Evolutionary conservation across 2,888 invertebrate genomes (phyloP).

Genomic region (Drymonia ruficornis): DNA sequence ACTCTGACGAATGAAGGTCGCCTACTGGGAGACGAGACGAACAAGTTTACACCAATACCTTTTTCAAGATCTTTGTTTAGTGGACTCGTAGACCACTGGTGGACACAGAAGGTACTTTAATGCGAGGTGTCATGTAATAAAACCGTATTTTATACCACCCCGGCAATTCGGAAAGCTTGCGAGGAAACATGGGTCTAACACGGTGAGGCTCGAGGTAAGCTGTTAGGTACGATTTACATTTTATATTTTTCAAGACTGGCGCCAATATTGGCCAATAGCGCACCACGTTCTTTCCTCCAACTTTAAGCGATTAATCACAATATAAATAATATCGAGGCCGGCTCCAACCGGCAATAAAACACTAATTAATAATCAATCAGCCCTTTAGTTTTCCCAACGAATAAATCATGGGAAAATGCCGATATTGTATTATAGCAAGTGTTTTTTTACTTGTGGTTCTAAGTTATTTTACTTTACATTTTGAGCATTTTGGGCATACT

Average conservation of each 20-base stretch:
- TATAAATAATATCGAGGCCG: conserved; percentile 54
- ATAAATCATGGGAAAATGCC: conserved; percentile 52
- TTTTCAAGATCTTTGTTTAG: too few relatives aligned
- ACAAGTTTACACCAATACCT: too few relatives aligned
- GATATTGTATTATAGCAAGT: conserved; percentile 18
- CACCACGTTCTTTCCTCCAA: conserved; percentile 15
- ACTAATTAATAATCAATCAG: conserved; percentile 60
- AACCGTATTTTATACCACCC: too few relatives aligned
- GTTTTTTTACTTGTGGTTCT: conserved; percentile 38
- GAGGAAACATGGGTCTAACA: too few relatives aligned
- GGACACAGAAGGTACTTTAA: too few relatives aligned
- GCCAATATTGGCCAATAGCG: background rate
- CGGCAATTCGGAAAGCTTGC: too few relatives aligned
- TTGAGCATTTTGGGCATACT: too few relatives aligned
- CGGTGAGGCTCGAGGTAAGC: background rate
- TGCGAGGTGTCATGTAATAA: too few relatives aligned
- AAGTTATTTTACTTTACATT: too few relatives aligned
- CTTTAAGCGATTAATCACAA: conserved; percentile 56
- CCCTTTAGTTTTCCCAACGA: conserved; percentile 43
- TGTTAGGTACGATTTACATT: background rate
- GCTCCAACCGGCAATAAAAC: conserved; percentile 46
- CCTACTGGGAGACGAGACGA: too few relatives aligned
- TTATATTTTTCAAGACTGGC: background rate
- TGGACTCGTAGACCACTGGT: too few relatives aligned
- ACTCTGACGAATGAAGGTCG: too few relatives aligned